These are phyloP conservation scores for Enteromius thamalakanensis DNA, from an alignment of 2,797 vertebrate species.

Conservation along the genomic window DNA sequence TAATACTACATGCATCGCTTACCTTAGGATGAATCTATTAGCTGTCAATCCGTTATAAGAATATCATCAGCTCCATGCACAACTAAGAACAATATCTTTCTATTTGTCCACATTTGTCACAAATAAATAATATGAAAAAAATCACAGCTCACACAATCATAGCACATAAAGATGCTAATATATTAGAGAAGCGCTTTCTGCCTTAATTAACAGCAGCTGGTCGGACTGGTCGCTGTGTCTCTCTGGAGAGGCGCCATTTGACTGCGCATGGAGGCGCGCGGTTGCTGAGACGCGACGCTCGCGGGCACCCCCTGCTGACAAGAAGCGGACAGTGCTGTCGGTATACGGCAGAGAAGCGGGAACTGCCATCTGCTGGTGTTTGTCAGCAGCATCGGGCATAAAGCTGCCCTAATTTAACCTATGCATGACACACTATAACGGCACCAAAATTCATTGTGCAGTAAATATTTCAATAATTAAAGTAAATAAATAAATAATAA, in stretches of 20 bases:
- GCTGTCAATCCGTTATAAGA: slow-evolving; percentile 26
- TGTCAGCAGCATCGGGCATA: neutral
- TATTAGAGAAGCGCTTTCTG: neutral
- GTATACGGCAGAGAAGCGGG: no score
- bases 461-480: neutral
- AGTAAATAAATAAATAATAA: no score
- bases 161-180: neutral
- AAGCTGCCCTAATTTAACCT: neutral
- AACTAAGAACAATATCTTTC: neutral
- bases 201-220: slow-evolving; percentile 46
- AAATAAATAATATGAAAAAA: neutral
- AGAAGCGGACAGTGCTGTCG: neutral
- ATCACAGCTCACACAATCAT: neutral
- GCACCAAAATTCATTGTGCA: neutral
- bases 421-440: no score
- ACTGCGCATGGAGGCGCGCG: slow-evolving; percentile 39
- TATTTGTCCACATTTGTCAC: slow-evolving; percentile 8
- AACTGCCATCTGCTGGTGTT: slow-evolving; percentile 13
- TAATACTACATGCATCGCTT: slow-evolving; percentile 22
- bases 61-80: neutral
- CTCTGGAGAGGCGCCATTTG: slow-evolving; percentile 59
- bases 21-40: slow-evolving; percentile 50
- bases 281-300: slow-evolving; percentile 25
- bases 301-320: slow-evolving; percentile 49
- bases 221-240: slow-evolving; percentile 29